Conservation (phyloP, 2,888 invertebrate genomes). For the Homarus gammarus region DNA sequence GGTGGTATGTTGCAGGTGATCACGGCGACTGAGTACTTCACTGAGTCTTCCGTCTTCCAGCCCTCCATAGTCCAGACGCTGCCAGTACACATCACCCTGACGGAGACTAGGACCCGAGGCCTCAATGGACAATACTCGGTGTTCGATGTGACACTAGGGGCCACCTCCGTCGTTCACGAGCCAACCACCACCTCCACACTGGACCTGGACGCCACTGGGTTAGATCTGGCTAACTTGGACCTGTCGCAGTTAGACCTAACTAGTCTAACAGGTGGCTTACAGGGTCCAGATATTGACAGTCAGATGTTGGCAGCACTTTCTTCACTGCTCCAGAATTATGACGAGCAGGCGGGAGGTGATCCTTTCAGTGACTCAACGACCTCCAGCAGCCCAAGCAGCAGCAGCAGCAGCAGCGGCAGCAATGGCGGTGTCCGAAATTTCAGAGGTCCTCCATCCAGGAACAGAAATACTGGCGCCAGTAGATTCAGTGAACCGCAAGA, state of each 20-base stretch:
- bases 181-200: constrained; percentile 64
- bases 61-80: constrained; percentile 72
- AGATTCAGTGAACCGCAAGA: constrained; percentile 52
- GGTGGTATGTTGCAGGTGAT: constrained; percentile 66
- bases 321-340: constrained; percentile 64
- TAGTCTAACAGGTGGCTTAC: constrained; percentile 11
- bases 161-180: constrained; percentile 66
- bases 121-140: constrained; percentile 69
- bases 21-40: constrained; percentile 74
- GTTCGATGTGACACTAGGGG: constrained; percentile 62
- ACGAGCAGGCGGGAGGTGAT: constrained; percentile 24
- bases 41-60: constrained; percentile 60
- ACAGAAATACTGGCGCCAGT: neutral
- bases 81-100: constrained; percentile 72
- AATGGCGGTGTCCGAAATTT: constrained; percentile 9
- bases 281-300: constrained; percentile 30
- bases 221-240: constrained; percentile 65
- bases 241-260: constrained; percentile 68
- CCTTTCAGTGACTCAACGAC: neutral
- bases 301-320: constrained; percentile 68
- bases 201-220: constrained; percentile 64
- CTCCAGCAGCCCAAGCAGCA: neutral
- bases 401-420: neutral
- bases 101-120: constrained; percentile 69
- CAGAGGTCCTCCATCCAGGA: constrained; percentile 10